These are phyloP conservation scores for Horisme vitalbata DNA, from an alignment of 2,888 invertebrate genomes.

Conservation along the genomic window DNA sequence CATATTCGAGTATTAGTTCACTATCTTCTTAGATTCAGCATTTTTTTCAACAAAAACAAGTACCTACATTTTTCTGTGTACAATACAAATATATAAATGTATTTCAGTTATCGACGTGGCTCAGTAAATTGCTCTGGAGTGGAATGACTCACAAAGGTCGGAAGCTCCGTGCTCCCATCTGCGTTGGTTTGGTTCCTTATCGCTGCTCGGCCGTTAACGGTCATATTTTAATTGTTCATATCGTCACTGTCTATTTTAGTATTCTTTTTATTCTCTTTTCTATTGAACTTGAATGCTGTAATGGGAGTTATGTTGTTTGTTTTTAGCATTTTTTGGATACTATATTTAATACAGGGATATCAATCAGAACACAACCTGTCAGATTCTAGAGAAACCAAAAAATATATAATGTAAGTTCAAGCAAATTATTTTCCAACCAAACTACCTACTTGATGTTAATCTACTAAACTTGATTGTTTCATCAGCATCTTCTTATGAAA, in stretches of 20 bases:
- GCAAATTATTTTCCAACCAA: constrained; percentile 16
- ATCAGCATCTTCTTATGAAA: not conserved
- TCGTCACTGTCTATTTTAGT: constrained; percentile 24
- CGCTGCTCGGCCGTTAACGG: constrained; percentile 44
- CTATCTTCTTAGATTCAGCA: too few relatives aligned
- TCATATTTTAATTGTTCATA: constrained; percentile 36
- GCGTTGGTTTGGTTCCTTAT: constrained; percentile 25
- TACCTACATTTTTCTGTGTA: too few relatives aligned
- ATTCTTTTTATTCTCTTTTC: constrained; percentile 3
- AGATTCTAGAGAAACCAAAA: constrained; percentile 15
- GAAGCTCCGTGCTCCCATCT: constrained; percentile 26
- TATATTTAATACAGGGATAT: not conserved
- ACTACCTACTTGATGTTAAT: constrained; percentile 8
- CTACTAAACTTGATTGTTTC: constrained; percentile 10
- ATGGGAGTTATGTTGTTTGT: not conserved
- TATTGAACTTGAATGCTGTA: not conserved
- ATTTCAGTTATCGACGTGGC: constrained; percentile 3
- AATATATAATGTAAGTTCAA: constrained; percentile 23
- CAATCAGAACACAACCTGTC: constrained; percentile 1
- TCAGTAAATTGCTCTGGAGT: constrained; percentile 4
- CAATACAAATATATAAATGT: too few relatives aligned
- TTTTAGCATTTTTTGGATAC: not conserved
- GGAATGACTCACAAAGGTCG: constrained; percentile 25
- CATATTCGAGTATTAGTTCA: too few relatives aligned
- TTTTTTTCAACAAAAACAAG: too few relatives aligned